Evolutionary conservation across 2,888 invertebrate species (phyloP).

Genomic region (Pammene fasciana): DNA sequence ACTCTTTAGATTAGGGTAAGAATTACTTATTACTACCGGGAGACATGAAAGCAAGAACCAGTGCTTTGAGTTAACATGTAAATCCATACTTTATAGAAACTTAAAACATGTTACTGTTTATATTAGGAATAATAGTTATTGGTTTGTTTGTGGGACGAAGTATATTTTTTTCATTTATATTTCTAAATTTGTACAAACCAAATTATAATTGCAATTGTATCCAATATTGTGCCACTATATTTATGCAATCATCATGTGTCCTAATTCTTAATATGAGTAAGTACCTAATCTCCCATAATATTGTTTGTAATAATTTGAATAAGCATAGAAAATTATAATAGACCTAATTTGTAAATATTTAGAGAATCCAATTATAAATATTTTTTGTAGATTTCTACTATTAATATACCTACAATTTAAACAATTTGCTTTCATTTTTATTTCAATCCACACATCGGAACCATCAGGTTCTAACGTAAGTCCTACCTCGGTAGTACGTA

Average conservation of each 20-base stretch:
- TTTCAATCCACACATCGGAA: neutral
- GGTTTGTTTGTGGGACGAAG: too few species aligned
- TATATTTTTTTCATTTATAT: too few species aligned
- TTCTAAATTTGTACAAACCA: too few species aligned
- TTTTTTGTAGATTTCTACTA: conserved; percentile 25
- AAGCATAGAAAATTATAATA: conserved; percentile 9
- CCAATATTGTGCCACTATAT: too few species aligned
- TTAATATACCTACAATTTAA: conserved; percentile 23
- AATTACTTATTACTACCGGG: neutral
- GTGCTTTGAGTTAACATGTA: neutral
- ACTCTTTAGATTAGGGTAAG: conserved; percentile 5
- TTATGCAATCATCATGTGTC: neutral
- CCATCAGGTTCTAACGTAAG: neutral
- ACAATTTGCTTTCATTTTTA: conserved; percentile 26
- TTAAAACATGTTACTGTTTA: too few species aligned
- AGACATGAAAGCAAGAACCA: conserved; percentile 3
- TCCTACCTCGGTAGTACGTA: too few species aligned
- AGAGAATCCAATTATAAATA: conserved; percentile 19
- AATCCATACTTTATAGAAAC: too few species aligned
- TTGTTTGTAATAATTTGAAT: neutral
- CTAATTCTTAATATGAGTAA: neutral
- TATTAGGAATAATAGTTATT: too few species aligned
- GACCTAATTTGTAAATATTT: conserved; percentile 34
- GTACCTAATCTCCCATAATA: neutral
- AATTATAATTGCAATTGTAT: too few species aligned